Base-by-base conservation (phyloP, 2,888 invertebrate genomes). In the Dromius quadrimaculatus region DNA sequence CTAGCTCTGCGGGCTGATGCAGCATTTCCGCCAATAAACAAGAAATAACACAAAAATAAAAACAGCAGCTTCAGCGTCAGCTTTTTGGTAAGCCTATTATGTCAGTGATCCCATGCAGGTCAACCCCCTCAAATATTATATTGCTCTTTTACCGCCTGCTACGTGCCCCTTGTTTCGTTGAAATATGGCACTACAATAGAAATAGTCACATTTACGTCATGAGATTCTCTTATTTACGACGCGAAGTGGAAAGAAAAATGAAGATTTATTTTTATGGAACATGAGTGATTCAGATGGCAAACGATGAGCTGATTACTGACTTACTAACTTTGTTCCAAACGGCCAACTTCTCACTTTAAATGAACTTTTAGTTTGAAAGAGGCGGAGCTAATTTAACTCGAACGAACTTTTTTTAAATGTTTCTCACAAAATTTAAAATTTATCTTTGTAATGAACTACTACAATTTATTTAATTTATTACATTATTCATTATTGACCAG, bases 91-190 rank as follows among this genome's bases (percentile, higher is more conserved):
- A 57, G 34, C 57, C 57, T 57, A 57, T 57, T 57, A 57, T 57
- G 57, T 57, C 57, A 57, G 17, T 57, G 57, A 28, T 57, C 57
- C 32, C 57, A n/a, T 47, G 17, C 34, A 34, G 57, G 57, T 57
- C 57, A 57, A 57, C 28, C 13, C 57, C 57, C 57, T 28, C 57
- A 57, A 20, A 47, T 22, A 47, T n/a, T n/a, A n/a, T 47, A 23
- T 47, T 47, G 23, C 23, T 23, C 47, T 47, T 47, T 47, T 47
- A 47, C 47, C 47, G 20, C 47, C 47, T 47, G 22, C 47, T 47
- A 23, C 45, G 11, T 19, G 45, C 45, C 4, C 20, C 45, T 20
- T 45, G 45, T 20, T 45, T 43, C 22, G 47, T 22, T 47, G 47
- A 47, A 22, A 47, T 47, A 47, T 47, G n/a, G 47, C 23, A 9